Conservation (phyloP, 2,888 invertebrate species). For the Drosophila neonasuta region DNA sequence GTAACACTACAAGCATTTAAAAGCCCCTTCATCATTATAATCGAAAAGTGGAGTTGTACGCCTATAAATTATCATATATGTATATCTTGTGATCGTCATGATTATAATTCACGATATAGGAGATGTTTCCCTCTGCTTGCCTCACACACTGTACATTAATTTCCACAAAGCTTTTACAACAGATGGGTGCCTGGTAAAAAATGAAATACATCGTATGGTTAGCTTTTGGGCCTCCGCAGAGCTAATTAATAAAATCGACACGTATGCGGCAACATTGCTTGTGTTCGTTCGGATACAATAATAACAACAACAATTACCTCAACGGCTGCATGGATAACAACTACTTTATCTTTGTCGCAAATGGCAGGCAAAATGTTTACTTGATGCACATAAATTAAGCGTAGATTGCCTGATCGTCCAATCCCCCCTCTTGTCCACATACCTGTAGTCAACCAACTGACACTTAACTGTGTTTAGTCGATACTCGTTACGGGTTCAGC, state of each 20-base stretch:
- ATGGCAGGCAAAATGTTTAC: constrained; percentile 74
- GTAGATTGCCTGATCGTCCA: constrained; percentile 30
- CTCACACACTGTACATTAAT: not conserved
- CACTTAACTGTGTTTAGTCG: constrained; percentile 55
- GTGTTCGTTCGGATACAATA: constrained; percentile 21
- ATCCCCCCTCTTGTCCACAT: not conserved
- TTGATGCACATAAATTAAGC: constrained; percentile 72
- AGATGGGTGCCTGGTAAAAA: constrained; percentile 5
- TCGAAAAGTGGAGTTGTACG: too few species aligned
- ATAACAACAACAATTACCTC: constrained; percentile 11
- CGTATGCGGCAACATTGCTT: constrained; percentile 49
- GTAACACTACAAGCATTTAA: too few species aligned
- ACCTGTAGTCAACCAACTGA: constrained; percentile 39
- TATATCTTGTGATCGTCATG: too few species aligned
- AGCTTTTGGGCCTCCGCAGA: constrained; percentile 26
- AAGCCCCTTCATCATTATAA: too few species aligned
- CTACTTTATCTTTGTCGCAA: constrained; percentile 75
- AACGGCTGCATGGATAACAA: constrained; percentile 35
- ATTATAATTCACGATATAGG: not conserved
- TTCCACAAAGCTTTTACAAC: not conserved
- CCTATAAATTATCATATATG: too few species aligned
- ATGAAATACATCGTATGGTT: constrained; percentile 43
- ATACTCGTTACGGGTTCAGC: constrained; percentile 13
- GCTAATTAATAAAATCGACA: constrained; percentile 71
- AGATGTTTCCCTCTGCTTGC: not conserved